Base-by-base conservation (phyloP, 2,113 vertebrate genomes). In the Charadrius vociferus region DNA sequence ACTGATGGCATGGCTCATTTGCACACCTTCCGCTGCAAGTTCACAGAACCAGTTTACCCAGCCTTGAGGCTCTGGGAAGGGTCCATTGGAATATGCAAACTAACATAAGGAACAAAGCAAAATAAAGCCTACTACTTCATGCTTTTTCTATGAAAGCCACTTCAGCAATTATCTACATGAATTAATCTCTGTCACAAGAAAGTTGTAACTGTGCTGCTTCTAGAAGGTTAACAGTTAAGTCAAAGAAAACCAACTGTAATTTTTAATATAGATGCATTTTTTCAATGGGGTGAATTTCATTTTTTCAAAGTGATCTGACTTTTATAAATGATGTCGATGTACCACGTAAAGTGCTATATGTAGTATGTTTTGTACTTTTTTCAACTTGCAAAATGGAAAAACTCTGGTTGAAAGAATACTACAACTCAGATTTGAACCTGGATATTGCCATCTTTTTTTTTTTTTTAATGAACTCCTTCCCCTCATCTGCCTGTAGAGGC, bases 61-160 rank as follows among this genome's bases (percentile, higher is more conserved):
- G 98, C 98, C 26, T 59, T 98, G 80, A 96, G 98, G 58, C 95
- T 98, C 74, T 99, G 98, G 98, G 98, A 98, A 92, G 98, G 98
- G n/a, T 73, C 96, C 66, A 95, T 98, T 66, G 93, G 86, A 81
- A 96, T 97, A 37, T 26, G 91, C 81, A 97, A 97, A 83, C 79
- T 98, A 56, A 97, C 96, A 0, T 98, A 97, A 94, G 8, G 27
- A 61, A 47, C 1, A 4, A 74, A 81, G 30, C 8, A 13, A 91
- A 87, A 74, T 18, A 39, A 75, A 80, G 13, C 39, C 12, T 68
- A 14, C 14, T 49, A 8, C 45, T 88, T 75, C 7, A 36, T 36
- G 34, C 8, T 52, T 90, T 79, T 90, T 37, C 52, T 63, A 3
- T n/a, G 43, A 88, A 84, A 71, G 23, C 50, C 13, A 45, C 12